Evolutionary conservation across 2,797 vertebrate species (phyloP).

Genomic region (Graptemys geographica): DNA sequence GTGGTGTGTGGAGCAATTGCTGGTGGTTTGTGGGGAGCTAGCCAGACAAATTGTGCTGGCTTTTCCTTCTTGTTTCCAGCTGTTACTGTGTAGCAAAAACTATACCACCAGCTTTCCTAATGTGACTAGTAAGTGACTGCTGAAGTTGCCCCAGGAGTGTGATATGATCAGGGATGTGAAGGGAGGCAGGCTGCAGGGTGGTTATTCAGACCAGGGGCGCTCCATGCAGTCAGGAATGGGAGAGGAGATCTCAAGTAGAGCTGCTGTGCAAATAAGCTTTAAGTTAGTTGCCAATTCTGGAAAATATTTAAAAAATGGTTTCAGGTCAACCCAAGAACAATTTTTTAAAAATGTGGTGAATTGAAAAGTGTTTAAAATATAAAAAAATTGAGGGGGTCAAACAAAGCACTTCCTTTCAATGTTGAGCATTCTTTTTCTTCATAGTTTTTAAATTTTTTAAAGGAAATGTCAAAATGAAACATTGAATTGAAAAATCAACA

Average conservation of each 20-base stretch:
- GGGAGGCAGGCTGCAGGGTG: background rate
- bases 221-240: background rate
- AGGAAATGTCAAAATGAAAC: background rate
- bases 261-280: background rate
- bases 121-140: background rate
- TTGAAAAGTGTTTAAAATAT: background rate
- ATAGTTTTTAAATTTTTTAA: background rate
- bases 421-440: background rate
- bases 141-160: background rate
- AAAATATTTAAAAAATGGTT: background rate
- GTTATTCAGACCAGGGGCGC: conserved; percentile 8
- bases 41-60: background rate
- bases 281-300: background rate
- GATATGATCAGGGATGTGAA: background rate
- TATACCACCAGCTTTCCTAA: background rate
- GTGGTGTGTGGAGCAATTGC: background rate
- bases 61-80: background rate
- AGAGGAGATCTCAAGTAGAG: background rate
- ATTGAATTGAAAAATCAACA: background rate
- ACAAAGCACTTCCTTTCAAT: background rate
- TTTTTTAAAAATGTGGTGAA: background rate
- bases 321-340: background rate
- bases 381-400: background rate
- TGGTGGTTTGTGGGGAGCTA: conserved; percentile 1
- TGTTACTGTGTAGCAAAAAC: background rate